Percentiles rank a stretch among this genome's conserved stretches.
Conservation (phyloP, 1,140 invertebrate species). For the Ladona fulva region DNA sequence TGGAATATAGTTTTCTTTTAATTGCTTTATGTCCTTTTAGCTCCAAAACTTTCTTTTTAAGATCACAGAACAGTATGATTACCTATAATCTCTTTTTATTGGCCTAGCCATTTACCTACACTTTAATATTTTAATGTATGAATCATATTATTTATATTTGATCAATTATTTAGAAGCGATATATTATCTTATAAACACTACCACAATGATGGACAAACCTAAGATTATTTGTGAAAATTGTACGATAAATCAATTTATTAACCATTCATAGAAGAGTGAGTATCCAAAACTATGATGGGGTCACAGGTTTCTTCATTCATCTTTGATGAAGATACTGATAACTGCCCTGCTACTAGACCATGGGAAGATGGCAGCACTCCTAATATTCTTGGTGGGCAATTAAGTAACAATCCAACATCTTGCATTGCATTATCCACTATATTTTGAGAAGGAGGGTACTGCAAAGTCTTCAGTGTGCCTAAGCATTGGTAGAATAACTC, state of each 20-base stretch:
- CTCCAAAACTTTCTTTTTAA: too few species aligned
- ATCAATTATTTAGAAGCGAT: too few species aligned
- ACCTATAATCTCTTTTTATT: too few species aligned
- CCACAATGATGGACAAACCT: too few species aligned
- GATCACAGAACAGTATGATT: too few species aligned
- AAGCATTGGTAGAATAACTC: neutral
- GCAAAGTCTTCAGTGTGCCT: neutral
- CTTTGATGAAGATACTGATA: neutral
- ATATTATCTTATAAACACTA: too few species aligned
- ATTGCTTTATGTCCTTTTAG: too few species aligned
- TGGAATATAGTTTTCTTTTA: too few species aligned
- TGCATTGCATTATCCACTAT: neutral
- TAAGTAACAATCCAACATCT: neutral
- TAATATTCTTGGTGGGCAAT: neutral
- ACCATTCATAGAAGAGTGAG: neutral
- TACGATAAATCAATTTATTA: neutral
- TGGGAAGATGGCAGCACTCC: neutral
- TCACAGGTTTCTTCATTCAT: neutral
- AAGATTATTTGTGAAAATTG: too few species aligned
- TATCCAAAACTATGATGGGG: neutral
- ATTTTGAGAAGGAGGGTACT: neutral
- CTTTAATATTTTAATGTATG: too few species aligned
- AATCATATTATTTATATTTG: neutral
- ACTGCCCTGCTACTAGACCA: neutral
- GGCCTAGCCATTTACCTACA: too few species aligned